Base-by-base conservation (phyloP, 2,888 invertebrate genomes). In the Troglohyphantes excavatus region DNA sequence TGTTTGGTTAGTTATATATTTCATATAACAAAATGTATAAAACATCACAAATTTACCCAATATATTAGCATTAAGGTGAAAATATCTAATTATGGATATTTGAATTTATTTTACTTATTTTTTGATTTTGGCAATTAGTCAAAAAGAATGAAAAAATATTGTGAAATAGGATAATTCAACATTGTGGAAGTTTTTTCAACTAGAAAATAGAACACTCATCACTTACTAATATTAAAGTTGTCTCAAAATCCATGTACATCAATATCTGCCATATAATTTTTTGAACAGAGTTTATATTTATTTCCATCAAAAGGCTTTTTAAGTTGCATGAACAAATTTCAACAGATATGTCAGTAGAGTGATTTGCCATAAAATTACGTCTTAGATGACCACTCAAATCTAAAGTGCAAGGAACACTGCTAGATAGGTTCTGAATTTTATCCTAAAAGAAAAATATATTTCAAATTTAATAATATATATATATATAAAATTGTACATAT, bases 191-290 rank as follows among this genome's bases (percentile, higher is more conserved):
- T n/a, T n/a, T n/a, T n/a, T n/a, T n/a, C n/a, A 11, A 39, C 39
- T 39, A 39, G 2, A 53, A 19, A 75, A 21, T 11, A 76, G n/a
- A 23, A 86, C 33, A 78, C 67, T 7, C 7, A 29, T 17, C n/a
- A 81, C 78, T 82, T 70, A 89, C 88, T 53, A 73, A 43, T 33
- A 76, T 61, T 7, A 29, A 19, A 19, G 21, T 76, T 5, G 70
- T 19, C 43, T 89, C 88, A 82, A 82, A 75, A 46, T 76, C 65
- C 6, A 82, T 59, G 46, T 89, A 89, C 7, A 65, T 39, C 19
- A 89, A 17, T 11, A 83, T 13, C 27, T 89, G 88, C 75, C 82
- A 89, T 9, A 76, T 27, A 46, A 63, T 27, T 76, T 76, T 89
- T 65, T 68, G 21, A 13, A 61, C 23, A 9, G 43, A 82, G 13